phyloP scores from a whole-genome alignment of 2,113 vertebrate species.

The Cochlearius cochlearius region DNA sequence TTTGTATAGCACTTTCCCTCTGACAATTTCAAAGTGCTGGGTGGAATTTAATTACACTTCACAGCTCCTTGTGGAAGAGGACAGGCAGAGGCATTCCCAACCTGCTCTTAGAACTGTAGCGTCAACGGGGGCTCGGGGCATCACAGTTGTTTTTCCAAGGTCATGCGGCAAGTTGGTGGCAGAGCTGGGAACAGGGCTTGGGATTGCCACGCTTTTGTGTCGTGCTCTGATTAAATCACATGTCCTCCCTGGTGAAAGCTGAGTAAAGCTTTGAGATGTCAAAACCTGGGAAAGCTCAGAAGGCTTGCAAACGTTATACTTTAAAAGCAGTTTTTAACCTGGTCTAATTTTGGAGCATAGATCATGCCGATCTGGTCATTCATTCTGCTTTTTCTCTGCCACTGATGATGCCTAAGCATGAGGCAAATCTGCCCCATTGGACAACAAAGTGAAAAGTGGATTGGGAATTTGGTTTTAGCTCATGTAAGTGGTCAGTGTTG shows the following conservation, averaged over 20 bases:
- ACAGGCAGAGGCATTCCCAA: neutral
- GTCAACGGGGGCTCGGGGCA: neutral
- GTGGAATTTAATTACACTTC: slow-evolving; percentile 52
- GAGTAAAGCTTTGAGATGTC: neutral
- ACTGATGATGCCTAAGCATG: neutral
- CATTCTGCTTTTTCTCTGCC: neutral
- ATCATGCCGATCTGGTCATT: neutral
- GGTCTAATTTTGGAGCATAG: neutral
- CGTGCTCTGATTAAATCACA: neutral
- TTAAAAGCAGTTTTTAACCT: slow-evolving; percentile 7
- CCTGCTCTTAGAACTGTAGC: neutral
- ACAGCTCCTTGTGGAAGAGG: neutral
- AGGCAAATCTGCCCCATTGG: neutral
- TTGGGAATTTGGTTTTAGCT: neutral
- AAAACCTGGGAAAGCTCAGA: neutral
- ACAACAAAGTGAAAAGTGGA: neutral
- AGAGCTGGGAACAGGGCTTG: neutral
- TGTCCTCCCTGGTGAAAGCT: neutral
- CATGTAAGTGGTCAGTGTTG: neutral
- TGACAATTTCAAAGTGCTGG: slow-evolving; percentile 21
- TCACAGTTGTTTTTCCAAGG: neutral
- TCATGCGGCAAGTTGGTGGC: neutral
- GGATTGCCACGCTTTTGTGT: neutral
- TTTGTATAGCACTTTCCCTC: slow-evolving; percentile 16
- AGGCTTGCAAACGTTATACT: neutral